Evolutionary conservation across 2,797 vertebrate species (phyloP).

Genomic region (Clamator glandarius): DNA sequence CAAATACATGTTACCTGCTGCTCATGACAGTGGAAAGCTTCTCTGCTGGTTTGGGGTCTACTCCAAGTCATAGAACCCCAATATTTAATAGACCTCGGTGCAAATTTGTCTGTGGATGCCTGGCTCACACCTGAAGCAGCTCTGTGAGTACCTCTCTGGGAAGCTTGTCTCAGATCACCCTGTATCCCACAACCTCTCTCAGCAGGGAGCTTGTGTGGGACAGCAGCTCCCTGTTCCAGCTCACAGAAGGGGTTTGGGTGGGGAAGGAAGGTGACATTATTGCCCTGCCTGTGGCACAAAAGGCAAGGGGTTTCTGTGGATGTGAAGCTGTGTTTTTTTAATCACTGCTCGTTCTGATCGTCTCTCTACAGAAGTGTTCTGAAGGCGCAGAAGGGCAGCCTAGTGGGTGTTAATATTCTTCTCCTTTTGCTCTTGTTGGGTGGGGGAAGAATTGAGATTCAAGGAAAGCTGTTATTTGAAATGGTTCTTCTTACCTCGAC

Average conservation of each 20-base stretch:
- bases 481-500: neutral
- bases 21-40: neutral
- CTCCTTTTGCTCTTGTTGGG: neutral
- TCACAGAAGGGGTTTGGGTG: neutral
- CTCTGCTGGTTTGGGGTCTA: neutral
- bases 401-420: neutral
- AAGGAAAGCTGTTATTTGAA: neutral
- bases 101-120: neutral
- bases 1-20: accelerated
- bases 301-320: neutral
- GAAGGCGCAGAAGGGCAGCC: constrained; percentile 10
- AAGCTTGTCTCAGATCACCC: neutral
- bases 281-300: neutral
- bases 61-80: neutral
- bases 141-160: neutral
- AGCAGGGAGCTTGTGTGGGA: neutral
- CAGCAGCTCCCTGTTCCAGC: neutral
- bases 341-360: neutral
- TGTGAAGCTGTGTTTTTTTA: neutral
- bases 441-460: neutral
- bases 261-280: neutral
- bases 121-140: neutral
- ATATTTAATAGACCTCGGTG: neutral
- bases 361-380: neutral
- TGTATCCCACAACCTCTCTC: neutral